Percentiles rank a stretch among this genome's conserved stretches.
These are phyloP conservation scores for Alviniconcha marisindica DNA, from an alignment of 1,140 invertebrate genomes.

Conservation along the genomic window DNA sequence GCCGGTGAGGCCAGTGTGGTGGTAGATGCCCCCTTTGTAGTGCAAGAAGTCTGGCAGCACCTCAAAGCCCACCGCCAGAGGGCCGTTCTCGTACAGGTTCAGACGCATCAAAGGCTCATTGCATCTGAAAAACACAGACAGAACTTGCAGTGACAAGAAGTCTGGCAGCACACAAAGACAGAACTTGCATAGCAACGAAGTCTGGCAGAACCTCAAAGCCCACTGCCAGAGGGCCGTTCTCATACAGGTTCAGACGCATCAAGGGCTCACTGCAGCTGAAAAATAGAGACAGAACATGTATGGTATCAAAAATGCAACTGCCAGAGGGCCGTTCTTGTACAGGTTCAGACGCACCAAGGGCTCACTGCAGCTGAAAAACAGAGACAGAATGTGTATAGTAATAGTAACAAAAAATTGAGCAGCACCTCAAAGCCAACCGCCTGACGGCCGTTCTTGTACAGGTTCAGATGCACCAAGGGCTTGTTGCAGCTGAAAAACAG, in stretches of 20 bases:
- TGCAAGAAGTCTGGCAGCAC: slow-evolving; percentile 76
- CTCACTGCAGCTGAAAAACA: slow-evolving; percentile 76
- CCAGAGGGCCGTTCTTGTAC: slow-evolving; percentile 78
- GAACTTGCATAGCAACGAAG: slow-evolving; percentile 68
- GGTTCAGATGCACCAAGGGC: slow-evolving; percentile 76
- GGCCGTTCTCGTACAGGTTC: slow-evolving; percentile 77
- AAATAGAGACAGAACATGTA: not conserved
- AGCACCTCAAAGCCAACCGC: slow-evolving; percentile 79
- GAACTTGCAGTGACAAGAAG: not conserved
- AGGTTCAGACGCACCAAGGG: slow-evolving; percentile 77
- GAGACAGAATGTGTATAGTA: no score
- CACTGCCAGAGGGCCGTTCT: slow-evolving; percentile 79
- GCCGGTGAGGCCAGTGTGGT: slow-evolving; percentile 64
- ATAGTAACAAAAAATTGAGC: slow-evolving; percentile 75
- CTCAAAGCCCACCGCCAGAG: slow-evolving; percentile 78
- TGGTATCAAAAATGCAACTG: not conserved
- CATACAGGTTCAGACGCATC: slow-evolving; percentile 77
- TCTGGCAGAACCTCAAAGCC: slow-evolving; percentile 77
- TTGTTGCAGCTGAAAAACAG: slow-evolving; percentile 76
- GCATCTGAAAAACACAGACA: slow-evolving; percentile 63
- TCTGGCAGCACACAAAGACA: slow-evolving; percentile 18
- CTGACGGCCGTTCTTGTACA: slow-evolving; percentile 79
- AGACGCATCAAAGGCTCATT: slow-evolving; percentile 79
- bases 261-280: slow-evolving; percentile 77
- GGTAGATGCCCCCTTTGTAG: slow-evolving; percentile 75